Percentiles rank a stretch among this genome's conserved stretches.
Conservation (phyloP, 2,888 invertebrate genomes). For the Pollenia angustigena region DNA sequence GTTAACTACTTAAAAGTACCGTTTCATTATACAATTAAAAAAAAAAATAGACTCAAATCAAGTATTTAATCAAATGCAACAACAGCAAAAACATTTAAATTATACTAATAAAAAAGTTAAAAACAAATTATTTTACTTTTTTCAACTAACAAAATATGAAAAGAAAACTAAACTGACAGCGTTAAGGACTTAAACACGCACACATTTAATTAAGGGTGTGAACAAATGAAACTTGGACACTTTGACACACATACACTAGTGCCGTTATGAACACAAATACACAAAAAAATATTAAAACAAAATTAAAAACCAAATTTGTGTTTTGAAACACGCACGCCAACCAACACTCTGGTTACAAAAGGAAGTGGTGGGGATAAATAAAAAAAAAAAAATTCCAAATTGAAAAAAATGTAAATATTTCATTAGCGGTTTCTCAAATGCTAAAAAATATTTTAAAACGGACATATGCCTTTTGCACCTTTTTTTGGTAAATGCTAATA, state of each 20-base stretch:
- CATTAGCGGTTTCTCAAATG: slow-evolving; percentile 78
- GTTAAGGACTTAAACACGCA: slow-evolving; percentile 76
- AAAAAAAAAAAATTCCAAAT: slow-evolving; percentile 31
- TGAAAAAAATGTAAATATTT: slow-evolving; percentile 80
- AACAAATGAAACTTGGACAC: slow-evolving; percentile 73
- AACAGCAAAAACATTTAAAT: slow-evolving; percentile 54
- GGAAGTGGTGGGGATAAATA: neutral
- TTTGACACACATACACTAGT: neutral
- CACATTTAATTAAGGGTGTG: slow-evolving; percentile 82
- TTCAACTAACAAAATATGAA: slow-evolving; percentile 43
- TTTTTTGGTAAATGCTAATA: neutral
- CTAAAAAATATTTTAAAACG: slow-evolving; percentile 62
- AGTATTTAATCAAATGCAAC: neutral
- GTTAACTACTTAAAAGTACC: slow-evolving; percentile 27
- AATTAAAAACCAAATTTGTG: slow-evolving; percentile 20
- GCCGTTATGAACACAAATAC: neutral
- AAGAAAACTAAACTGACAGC: slow-evolving; percentile 33
- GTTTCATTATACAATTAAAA: slow-evolving; percentile 3
- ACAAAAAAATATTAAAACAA: slow-evolving; percentile 49
- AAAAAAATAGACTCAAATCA: neutral
- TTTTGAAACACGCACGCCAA: slow-evolving; percentile 51
- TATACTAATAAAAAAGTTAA: slow-evolving; percentile 58
- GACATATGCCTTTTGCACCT: slow-evolving; percentile 36
- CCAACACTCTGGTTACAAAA: slow-evolving; percentile 42
- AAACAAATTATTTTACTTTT: slow-evolving; percentile 63